Conservation (phyloP, 2,113 vertebrate species). For the Semnopithecus entellus region DNA sequence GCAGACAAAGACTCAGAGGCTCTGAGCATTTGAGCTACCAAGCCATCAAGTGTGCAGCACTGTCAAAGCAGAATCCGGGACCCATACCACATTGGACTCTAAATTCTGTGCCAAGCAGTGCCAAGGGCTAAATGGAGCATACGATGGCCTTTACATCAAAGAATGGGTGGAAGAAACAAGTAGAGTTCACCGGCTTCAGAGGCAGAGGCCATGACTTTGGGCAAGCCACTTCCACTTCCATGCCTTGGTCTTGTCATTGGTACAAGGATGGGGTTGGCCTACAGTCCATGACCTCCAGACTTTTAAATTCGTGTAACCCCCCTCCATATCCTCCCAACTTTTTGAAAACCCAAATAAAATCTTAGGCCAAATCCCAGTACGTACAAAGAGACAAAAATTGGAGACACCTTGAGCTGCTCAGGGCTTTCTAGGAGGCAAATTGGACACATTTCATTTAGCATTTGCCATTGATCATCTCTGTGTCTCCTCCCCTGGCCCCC, state of each 20-base stretch:
- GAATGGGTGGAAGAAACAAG: background rate
- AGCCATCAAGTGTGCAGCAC: background rate
- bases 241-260: background rate
- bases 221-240: background rate
- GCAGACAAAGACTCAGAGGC: background rate
- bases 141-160: background rate
- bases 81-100: background rate
- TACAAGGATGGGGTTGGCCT: background rate
- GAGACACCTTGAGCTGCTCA: background rate
- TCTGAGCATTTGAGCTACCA: background rate
- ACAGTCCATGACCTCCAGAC: background rate
- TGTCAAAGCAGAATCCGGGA: background rate
- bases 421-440: background rate
- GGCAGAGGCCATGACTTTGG: background rate
- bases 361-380: background rate
- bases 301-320: background rate
- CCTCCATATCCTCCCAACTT: background rate
- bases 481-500: background rate
- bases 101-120: background rate
- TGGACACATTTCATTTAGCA: background rate
- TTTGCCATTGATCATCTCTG: background rate
- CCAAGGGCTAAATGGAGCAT: background rate
- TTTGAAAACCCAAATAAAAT: background rate
- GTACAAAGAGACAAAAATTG: background rate
- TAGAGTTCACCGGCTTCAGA: background rate